These are phyloP conservation scores for Psophia crepitans DNA, from an alignment of 2,113 vertebrate species.

Conservation along the genomic window DNA sequence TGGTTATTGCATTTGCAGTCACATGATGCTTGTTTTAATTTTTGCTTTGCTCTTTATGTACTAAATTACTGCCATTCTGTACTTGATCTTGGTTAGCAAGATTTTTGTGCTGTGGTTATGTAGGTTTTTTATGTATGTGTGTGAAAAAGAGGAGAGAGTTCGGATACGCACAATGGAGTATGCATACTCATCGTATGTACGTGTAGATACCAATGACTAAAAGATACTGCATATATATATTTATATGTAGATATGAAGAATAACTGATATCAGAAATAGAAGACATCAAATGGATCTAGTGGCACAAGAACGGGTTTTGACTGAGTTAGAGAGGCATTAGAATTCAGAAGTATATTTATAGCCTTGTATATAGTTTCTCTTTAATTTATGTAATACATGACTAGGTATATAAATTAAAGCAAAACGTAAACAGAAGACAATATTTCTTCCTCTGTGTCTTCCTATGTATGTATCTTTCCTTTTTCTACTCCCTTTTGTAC, in stretches of 20 bases:
- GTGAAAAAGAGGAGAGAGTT: slow-evolving; percentile 24
- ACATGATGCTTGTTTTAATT: slow-evolving; percentile 65
- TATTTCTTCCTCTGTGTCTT: not conserved
- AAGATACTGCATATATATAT: slow-evolving; percentile 43
- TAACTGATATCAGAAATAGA: slow-evolving; percentile 32
- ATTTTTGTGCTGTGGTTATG: slow-evolving; percentile 38
- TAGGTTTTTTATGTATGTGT: not conserved
- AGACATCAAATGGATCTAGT: slow-evolving; percentile 15
- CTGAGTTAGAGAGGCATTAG: not conserved
- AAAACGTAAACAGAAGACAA: slow-evolving; percentile 39
- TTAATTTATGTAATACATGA: slow-evolving; percentile 58
- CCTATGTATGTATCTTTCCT: not conserved
- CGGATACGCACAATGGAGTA: not conserved
- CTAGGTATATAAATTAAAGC: slow-evolving; percentile 66
- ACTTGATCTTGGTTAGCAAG: slow-evolving; percentile 49
- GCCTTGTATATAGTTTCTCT: slow-evolving; percentile 35
- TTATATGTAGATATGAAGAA: slow-evolving; percentile 47
- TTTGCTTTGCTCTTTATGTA: slow-evolving; percentile 59
- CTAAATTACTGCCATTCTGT: slow-evolving; percentile 70
- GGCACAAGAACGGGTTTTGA: not conserved
- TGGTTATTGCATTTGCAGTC: slow-evolving; percentile 63
- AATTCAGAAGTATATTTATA: slow-evolving; percentile 54
- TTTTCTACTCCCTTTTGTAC: not conserved
- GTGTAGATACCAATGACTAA: not conserved
- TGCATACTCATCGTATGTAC: not conserved